Conservation (phyloP, 2,113 vertebrate species). For the Hyla sarda region DNA sequence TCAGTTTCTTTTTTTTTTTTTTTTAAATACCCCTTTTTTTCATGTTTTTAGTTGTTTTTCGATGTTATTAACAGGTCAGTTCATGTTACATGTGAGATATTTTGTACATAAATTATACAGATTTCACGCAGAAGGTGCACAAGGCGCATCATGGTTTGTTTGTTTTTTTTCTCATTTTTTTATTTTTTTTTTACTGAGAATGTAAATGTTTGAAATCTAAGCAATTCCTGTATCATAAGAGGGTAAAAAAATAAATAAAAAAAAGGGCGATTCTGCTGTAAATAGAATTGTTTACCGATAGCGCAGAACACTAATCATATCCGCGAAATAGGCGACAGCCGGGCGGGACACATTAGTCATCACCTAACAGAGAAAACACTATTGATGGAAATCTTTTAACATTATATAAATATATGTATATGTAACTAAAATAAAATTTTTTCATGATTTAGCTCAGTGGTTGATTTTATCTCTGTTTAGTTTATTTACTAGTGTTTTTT, state of each 20-base stretch:
- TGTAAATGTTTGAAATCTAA: constrained; percentile 73
- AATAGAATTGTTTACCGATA: constrained; percentile 10
- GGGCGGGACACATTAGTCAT: constrained; percentile 9
- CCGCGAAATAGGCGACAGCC: constrained; percentile 23
- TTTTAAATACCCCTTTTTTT: background rate
- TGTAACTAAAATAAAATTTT: constrained; percentile 57
- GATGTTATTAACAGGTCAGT: constrained; percentile 69
- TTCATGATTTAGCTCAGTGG: constrained; percentile 47
- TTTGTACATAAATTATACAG: constrained; percentile 80
- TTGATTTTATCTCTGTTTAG: background rate
- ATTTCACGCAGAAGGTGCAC: constrained; percentile 69
- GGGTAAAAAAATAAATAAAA: no score
- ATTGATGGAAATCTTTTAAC: constrained; percentile 57
- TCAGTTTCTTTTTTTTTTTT: background rate
- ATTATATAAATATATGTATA: constrained; percentile 52
- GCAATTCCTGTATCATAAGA: constrained; percentile 67
- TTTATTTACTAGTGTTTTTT: background rate
- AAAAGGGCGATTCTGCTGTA: constrained; percentile 31
- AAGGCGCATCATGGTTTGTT: constrained; percentile 63
- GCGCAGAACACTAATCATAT: constrained; percentile 41
- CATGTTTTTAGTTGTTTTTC: constrained; percentile 66
- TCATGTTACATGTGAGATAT: constrained; percentile 63
- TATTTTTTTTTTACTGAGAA: constrained; percentile 76
- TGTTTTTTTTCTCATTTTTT: no score
- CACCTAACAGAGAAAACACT: constrained; percentile 39